A percentile compares a stretch with the other conserved stretches of the same genome.
These are phyloP conservation scores for Prunella strophiata DNA, from an alignment of 2,797 vertebrate species.

Conservation along the genomic window DNA sequence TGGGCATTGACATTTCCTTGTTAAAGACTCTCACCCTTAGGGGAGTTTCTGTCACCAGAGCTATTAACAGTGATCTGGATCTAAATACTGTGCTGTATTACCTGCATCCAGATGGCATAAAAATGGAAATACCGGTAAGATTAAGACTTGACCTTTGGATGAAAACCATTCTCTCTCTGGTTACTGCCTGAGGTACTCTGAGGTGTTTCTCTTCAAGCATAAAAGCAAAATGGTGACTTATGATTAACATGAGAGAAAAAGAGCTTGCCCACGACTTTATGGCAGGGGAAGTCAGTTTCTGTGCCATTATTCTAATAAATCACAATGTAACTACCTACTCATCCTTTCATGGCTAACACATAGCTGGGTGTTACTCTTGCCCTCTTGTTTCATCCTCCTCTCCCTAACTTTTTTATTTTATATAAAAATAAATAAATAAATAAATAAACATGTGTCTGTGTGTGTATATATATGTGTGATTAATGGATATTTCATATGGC, in stretches of 20 bases:
- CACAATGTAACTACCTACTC: not conserved
- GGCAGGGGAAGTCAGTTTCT: conserved; percentile 23
- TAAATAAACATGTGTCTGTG: not conserved
- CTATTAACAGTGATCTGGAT: conserved; percentile 62
- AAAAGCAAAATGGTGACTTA: conserved; percentile 60
- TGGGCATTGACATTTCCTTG: conserved; percentile 66
- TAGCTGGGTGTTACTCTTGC: not conserved
- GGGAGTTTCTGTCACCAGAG: conserved; percentile 30
- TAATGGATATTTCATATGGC: not conserved
- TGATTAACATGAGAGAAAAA: conserved; percentile 49
- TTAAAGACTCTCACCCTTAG: conserved; percentile 61
- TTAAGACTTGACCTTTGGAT: conserved; percentile 69
- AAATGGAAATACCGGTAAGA: conserved; percentile 68
- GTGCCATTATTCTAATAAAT: conserved; percentile 29
- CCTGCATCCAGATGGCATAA: conserved; percentile 52
- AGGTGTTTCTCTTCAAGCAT: conserved; percentile 36
- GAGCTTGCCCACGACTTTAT: not conserved
- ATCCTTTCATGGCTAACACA: not conserved
- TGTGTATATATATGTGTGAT: no score
- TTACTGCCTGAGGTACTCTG: conserved; percentile 1
- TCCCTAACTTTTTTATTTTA: not conserved
- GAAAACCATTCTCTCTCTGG: conserved; percentile 26
- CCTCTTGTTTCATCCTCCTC: not conserved
- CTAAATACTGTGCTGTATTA: conserved; percentile 38
- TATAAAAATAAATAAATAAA: not conserved